Percentiles rank a stretch among this genome's conserved stretches.
These are phyloP conservation scores for Hydractinia symbiolongicarpus DNA, from an alignment of 30 jellyfish, hydroid and myxozoan species.

Conservation along the genomic window DNA sequence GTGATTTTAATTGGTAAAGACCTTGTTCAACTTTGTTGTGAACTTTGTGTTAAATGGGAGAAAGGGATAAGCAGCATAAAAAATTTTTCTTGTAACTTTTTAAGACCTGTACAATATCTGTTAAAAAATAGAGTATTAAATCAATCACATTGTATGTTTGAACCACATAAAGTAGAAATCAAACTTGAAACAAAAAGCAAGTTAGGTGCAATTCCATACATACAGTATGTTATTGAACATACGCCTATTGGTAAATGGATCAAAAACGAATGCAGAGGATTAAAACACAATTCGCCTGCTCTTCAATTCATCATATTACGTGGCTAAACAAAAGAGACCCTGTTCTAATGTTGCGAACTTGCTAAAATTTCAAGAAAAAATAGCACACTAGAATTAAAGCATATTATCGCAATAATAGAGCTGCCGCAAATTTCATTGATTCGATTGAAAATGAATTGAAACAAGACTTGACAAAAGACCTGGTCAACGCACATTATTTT, in stretches of 20 bases:
- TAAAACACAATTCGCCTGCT: neutral
- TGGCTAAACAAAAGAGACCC: neutral
- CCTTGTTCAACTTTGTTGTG: neutral
- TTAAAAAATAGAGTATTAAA: neutral
- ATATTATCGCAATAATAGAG: constrained; percentile 1
- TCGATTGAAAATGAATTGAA: neutral
- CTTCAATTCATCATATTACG: neutral
- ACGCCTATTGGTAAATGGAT: constrained; percentile 1
- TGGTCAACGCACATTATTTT: constrained; percentile 5
- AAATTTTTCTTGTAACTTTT: neutral
- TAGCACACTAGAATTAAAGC: constrained; percentile 1
- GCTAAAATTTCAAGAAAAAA: constrained; percentile 3
- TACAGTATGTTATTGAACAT: neutral
- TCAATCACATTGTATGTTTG: constrained; percentile 3
- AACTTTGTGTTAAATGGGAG: constrained; percentile 5
- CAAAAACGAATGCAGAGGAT: neutral
- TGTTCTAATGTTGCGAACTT: neutral
- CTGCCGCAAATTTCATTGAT: constrained; percentile 7
- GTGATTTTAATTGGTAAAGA: constrained; percentile 7
- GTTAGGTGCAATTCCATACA: neutral
- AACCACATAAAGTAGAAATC: neutral
- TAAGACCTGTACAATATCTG: constrained; percentile 3
- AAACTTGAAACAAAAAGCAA: neutral
- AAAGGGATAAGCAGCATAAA: neutral
- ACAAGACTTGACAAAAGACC: neutral